Base-by-base conservation (phyloP, 2,797 vertebrate species). In the Acanthurus lineatus region DNA sequence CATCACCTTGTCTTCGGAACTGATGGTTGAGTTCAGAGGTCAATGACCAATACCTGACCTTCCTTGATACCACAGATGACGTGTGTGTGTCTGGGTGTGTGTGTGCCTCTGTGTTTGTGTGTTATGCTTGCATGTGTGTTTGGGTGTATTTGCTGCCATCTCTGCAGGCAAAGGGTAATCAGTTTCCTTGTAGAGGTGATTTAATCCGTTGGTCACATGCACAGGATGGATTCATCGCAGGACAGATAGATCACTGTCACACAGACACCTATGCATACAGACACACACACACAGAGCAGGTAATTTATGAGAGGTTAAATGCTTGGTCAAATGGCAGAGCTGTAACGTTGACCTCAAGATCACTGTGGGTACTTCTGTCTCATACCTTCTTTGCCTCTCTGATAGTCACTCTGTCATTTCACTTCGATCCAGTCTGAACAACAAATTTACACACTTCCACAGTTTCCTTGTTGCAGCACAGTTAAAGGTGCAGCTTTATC, bases 161-260 rank as follows among this genome's bases (percentile, higher is more conserved):
- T 85, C 70, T 77, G 67, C 83, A 73, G 74, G 74, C 54, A 87
- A 88, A 69, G 73, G 77, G 81, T 88, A 86, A 91, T 90, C 84
- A 73, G 82, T 87, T 92, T 89, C 77, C 63, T 77, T 79, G 88
- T 85, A 58, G 86, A 76, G 79, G 84, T 86, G 90, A 92, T 94
- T 92, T 87, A 89, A 91, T 91, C 88, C 90, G 82, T 79, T 20
- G 81, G 80, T 92, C 89, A 89, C 70, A 38, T 88, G 88, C 77
- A 64, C 74, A 54, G 81, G 73, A 90, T 91, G 83, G 86, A 91
- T 92, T 88, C 87, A 91, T 93, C 90, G 88, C 73, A 71, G 54
- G 60, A 76, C 56, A 87, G 89, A 90, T 89, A 71, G 69, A 91
- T 91, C 88, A 89, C 76, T 88, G 88, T 89, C 91, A 57, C 53